Conservation (phyloP, 2,797 vertebrate genomes). For the Enteromius unitaeniatus region DNA sequence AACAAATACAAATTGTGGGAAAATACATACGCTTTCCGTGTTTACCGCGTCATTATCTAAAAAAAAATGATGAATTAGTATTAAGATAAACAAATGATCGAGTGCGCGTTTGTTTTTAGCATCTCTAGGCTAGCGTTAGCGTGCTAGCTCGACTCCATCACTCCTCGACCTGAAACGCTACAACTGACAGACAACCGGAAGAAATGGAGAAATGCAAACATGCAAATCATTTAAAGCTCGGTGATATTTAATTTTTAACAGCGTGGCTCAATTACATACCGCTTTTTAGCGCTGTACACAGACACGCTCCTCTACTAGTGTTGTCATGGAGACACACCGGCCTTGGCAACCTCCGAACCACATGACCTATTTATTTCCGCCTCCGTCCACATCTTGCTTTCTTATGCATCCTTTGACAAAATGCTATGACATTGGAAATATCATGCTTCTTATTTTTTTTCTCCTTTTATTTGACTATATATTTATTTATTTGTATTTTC, state of each 20-base stretch:
- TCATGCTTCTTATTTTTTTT: not conserved
- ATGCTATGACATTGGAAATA: not conserved
- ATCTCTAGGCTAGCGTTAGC: constrained; percentile 40
- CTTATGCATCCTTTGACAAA: not conserved
- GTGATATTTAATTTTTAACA: no score
- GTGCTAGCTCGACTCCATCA: not conserved
- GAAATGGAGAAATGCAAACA: not conserved
- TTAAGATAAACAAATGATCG: not conserved
- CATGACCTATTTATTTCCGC: constrained; percentile 54
- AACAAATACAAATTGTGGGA: no score
- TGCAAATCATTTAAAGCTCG: not conserved
- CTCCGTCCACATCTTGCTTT: not conserved
- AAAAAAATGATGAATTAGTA: not conserved
- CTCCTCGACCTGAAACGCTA: not conserved
- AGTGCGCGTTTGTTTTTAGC: constrained; percentile 38
- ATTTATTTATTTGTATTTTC: not conserved
- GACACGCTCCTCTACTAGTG: constrained; percentile 45
- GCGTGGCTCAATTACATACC: not conserved
- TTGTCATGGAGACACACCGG: constrained; percentile 64
- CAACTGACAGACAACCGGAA: not conserved
- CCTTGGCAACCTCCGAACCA: constrained; percentile 56
- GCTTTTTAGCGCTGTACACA: not conserved
- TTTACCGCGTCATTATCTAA: not conserved
- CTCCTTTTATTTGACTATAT: no score
- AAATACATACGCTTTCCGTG: not conserved